These are phyloP conservation scores for Pterocles orientalis DNA, from an alignment of 2,113 vertebrate genomes.

Conservation along the genomic window DNA sequence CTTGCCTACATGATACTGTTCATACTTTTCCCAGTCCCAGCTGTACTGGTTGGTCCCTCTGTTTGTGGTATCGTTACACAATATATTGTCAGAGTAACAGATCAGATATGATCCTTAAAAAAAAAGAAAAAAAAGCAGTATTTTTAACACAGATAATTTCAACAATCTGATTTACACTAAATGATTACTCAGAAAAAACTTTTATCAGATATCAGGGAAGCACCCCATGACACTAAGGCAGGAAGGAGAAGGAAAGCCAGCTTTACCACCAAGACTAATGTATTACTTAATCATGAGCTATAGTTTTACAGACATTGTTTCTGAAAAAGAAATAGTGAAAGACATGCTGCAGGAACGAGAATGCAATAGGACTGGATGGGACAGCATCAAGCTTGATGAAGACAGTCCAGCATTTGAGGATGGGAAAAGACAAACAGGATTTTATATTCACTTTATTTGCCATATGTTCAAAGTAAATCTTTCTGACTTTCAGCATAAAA, in stretches of 20 bases:
- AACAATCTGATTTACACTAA: not conserved
- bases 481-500: not conserved
- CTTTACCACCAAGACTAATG: not conserved
- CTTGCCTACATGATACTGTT: not conserved
- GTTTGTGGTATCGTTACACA: not conserved
- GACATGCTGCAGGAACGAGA: not conserved
- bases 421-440: not conserved
- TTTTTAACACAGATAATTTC: not conserved
- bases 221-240: not conserved
- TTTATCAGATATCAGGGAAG: not conserved
- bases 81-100: not conserved
- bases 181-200: not conserved
- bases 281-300: not conserved
- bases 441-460: not conserved
- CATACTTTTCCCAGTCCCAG: not conserved
- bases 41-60: not conserved
- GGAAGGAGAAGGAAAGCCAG: not conserved
- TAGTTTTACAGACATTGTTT: not conserved
- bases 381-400: not conserved
- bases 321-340: not conserved
- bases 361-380: rapidly evolving
- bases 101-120: not conserved
- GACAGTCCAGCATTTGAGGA: not conserved
- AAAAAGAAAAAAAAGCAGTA: not conserved
- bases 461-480: not conserved